Percentiles rank a stretch among this genome's conserved stretches.
Conservation (phyloP, 2,113 vertebrate genomes). For the Siphamia tubifer region DNA sequence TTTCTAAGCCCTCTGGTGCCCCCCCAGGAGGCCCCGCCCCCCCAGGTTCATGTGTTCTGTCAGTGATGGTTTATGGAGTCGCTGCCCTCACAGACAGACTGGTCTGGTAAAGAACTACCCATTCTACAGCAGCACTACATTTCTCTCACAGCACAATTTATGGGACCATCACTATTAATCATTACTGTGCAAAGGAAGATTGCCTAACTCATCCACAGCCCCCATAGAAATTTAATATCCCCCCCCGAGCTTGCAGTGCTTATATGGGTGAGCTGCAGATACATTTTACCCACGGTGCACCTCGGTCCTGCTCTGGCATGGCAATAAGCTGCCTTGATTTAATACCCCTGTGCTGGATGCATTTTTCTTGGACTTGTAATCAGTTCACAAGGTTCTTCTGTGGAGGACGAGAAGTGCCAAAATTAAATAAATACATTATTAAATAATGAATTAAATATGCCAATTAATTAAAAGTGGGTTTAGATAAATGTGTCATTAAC, state of each 20-base stretch:
- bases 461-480: too few relatives aligned
- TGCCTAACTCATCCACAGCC: slow-evolving; percentile 53
- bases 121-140: slow-evolving; percentile 57
- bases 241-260: slow-evolving; percentile 49
- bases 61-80: slow-evolving; percentile 19
- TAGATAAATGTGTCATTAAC: too few relatives aligned
- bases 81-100: slow-evolving; percentile 23
- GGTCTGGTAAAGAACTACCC: slow-evolving; percentile 57
- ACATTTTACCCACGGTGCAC: slow-evolving; percentile 32
- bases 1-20: too few relatives aligned
- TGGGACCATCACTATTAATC: slow-evolving; percentile 68
- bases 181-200: slow-evolving; percentile 39
- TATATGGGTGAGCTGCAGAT: slow-evolving; percentile 44
- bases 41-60: too few relatives aligned
- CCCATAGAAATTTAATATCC: slow-evolving; percentile 62
- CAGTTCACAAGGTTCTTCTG: slow-evolving; percentile 68
- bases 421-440: too few relatives aligned
- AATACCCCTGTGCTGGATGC: slow-evolving; percentile 71
- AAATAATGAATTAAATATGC: too few relatives aligned
- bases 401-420: too few relatives aligned
- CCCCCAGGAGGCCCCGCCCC: too few relatives aligned
- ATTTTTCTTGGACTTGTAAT: slow-evolving; percentile 70
- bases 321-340: slow-evolving; percentile 74
- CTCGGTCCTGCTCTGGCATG: slow-evolving; percentile 29
- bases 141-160: slow-evolving; percentile 52